A percentile compares a stretch with the other conserved stretches of the same genome.
These are phyloP conservation scores for Dromiciops gliroides DNA, from an alignment of 2,113 vertebrate species.

Conservation along the genomic window DNA sequence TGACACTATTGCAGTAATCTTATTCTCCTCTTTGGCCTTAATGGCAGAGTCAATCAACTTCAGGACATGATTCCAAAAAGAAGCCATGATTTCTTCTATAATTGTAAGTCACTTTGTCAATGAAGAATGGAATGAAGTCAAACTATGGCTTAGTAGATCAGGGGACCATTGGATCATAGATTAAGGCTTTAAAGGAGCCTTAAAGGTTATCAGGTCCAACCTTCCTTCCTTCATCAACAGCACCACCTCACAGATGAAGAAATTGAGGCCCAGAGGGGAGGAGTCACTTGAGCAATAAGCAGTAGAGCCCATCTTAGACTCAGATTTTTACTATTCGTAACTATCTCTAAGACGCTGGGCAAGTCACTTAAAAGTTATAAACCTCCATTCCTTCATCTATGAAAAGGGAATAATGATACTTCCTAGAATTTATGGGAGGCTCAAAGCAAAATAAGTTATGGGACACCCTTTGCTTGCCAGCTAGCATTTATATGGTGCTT, in stretches of 20 bases:
- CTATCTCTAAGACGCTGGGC: not conserved
- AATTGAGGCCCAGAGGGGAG: not conserved
- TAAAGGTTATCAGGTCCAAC: not conserved
- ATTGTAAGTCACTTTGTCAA: not conserved
- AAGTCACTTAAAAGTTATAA: not conserved
- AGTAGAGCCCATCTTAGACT: not conserved
- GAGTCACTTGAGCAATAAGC: not conserved
- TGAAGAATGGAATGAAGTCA: not conserved
- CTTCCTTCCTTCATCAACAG: not conserved
- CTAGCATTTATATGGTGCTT: not conserved
- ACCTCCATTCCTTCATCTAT: not conserved
- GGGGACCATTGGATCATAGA: not conserved
- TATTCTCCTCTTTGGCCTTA: not conserved
- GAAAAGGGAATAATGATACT: not conserved
- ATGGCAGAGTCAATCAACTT: not conserved
- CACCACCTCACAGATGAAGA: not conserved
- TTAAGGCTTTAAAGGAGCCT: not conserved
- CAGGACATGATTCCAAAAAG: not conserved
- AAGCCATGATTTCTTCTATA: not conserved
- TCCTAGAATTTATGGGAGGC: not conserved
- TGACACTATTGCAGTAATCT: not conserved
- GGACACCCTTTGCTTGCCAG: not conserved
- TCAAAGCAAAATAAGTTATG: not conserved
- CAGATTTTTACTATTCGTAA: not conserved
- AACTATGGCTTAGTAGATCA: not conserved